Evolutionary conservation across 1,140 invertebrate species (phyloP).

Genomic region (Babylonia areolata): DNA sequence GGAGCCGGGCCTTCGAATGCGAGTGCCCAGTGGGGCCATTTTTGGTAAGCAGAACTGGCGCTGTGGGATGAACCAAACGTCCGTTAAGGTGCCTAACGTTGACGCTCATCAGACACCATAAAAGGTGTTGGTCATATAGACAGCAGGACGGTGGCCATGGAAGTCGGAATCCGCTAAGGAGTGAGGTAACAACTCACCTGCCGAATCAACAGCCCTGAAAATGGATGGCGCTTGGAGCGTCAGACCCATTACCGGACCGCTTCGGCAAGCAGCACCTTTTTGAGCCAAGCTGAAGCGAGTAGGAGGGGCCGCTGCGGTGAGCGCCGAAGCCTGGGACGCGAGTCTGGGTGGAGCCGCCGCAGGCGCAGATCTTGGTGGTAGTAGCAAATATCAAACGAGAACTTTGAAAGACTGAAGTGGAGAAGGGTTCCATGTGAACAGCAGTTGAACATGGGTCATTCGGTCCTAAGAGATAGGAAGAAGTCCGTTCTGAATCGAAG

Average conservation of each 20-base stretch:
- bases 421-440: too few relatives aligned
- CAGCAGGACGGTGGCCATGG: conserved; percentile 69
- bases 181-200: conserved; percentile 67
- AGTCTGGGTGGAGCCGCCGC: too few relatives aligned
- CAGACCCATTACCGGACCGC: conserved; percentile 20
- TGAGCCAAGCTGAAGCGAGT: too few relatives aligned
- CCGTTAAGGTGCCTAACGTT: conserved; percentile 78
- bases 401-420: too few relatives aligned
- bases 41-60: conserved; percentile 95
- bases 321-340: too few relatives aligned
- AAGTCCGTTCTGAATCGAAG: too few relatives aligned
- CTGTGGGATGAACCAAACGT: conserved; percentile 90
- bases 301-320: too few relatives aligned
- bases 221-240: conserved; percentile 80
- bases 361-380: too few relatives aligned
- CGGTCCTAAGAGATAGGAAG: too few relatives aligned
- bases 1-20: conserved; percentile 83
- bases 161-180: conserved; percentile 3
- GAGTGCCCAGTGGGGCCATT: conserved; percentile 91
- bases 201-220: conserved; percentile 85
- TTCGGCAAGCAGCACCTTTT: too few relatives aligned
- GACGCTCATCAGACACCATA: conserved; percentile 83
- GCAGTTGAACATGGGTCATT: too few relatives aligned
- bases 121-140: conserved; percentile 70
- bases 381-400: too few relatives aligned